Conservation (phyloP, 2,888 invertebrate genomes). For the Acheta domesticus region DNA sequence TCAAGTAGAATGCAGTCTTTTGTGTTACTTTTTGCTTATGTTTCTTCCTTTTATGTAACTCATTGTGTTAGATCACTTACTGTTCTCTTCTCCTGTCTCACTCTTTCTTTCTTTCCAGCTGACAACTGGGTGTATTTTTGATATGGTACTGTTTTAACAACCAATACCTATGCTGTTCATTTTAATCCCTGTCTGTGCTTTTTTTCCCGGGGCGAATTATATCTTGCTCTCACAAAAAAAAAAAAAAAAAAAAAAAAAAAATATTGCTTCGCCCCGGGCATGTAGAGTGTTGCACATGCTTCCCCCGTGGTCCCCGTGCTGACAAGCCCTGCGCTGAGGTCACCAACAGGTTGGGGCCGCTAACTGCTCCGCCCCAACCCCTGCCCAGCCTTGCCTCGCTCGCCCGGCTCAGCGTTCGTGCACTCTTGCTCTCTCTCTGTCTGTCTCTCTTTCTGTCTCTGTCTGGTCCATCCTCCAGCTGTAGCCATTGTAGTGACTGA, state of each 20-base stretch:
- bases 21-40: slow-evolving; percentile 36
- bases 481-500: slow-evolving; percentile 35
- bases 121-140: slow-evolving; percentile 37
- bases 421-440: slow-evolving; percentile 49
- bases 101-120: slow-evolving; percentile 38
- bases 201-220: slow-evolving; percentile 32
- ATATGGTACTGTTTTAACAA: slow-evolving; percentile 32
- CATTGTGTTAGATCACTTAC: slow-evolving; percentile 35
- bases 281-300: slow-evolving; percentile 28
- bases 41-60: slow-evolving; percentile 32
- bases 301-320: slow-evolving; percentile 34
- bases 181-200: slow-evolving; percentile 30
- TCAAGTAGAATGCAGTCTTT: slow-evolving; percentile 37
- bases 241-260: not conserved
- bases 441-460: slow-evolving; percentile 48
- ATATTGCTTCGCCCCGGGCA: slow-evolving; percentile 25
- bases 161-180: slow-evolving; percentile 24
- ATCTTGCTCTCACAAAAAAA: not conserved
- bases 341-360: slow-evolving; percentile 30
- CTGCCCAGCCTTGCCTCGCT: slow-evolving; percentile 30
- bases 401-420: slow-evolving; percentile 30
- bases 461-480: slow-evolving; percentile 41
- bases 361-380: slow-evolving; percentile 44
- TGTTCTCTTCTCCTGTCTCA: slow-evolving; percentile 37
- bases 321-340: slow-evolving; percentile 39